Conservation (phyloP, 2,113 vertebrate species). For the Pithys albifrons region DNA sequence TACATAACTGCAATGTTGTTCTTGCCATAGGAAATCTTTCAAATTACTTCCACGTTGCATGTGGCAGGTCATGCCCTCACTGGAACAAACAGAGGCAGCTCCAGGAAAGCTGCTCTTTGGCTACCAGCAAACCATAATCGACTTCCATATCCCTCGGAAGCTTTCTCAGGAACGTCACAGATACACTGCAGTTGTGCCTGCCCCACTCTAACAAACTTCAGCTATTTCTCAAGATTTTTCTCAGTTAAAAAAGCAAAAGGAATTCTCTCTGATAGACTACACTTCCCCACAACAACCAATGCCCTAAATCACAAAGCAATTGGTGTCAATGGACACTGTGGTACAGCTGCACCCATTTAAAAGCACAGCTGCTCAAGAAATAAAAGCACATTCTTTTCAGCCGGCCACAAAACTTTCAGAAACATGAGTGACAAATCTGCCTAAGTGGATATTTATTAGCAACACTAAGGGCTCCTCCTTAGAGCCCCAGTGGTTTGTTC, state of each 20-base stretch:
- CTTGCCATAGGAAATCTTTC: constrained; percentile 13
- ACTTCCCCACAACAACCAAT: constrained; percentile 8
- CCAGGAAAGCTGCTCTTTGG: not conserved
- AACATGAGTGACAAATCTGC: constrained; percentile 61
- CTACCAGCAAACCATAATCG: not conserved
- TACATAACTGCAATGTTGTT: not conserved
- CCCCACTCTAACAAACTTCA: not conserved
- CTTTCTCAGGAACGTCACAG: not conserved
- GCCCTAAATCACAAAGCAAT: constrained; percentile 50
- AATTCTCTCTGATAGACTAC: not conserved
- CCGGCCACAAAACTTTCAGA: constrained; percentile 57
- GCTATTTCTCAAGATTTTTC: not conserved
- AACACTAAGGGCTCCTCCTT: constrained; percentile 39
- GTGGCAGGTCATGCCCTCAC: not conserved
- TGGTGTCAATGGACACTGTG: constrained; percentile 63
- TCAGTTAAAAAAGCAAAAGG: not conserved
- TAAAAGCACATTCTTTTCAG: constrained; percentile 58
- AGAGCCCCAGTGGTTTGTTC: constrained; percentile 39
- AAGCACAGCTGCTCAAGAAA: constrained; percentile 68
- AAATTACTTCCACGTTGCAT: constrained; percentile 14
- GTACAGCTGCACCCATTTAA: constrained; percentile 70
- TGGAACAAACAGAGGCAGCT: not conserved
- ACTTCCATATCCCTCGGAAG: not conserved
- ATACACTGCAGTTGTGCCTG: not conserved
- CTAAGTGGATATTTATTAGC: constrained; percentile 64